Conservation (phyloP, 2,888 invertebrate species). For the Oegoconia quadripuncta region DNA sequence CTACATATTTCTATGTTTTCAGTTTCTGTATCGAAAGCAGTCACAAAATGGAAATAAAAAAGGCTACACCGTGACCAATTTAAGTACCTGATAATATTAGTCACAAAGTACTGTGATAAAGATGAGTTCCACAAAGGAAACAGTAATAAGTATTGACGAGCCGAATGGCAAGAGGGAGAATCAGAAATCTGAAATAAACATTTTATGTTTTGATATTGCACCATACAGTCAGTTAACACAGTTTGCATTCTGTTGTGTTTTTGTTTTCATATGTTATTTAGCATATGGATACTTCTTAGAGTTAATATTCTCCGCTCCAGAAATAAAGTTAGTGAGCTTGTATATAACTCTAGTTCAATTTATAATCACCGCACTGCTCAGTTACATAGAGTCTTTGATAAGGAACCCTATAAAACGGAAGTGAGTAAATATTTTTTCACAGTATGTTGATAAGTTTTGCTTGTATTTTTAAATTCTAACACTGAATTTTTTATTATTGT, state of each 20-base stretch:
- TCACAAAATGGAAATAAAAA: no score
- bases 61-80: no score
- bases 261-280: conserved; percentile 92
- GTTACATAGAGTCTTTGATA: conserved; percentile 84
- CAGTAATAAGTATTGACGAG: conserved; percentile 53
- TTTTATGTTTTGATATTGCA: conserved; percentile 87
- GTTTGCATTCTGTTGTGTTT: conserved; percentile 86
- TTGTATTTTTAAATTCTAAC: no score
- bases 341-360: conserved; percentile 96
- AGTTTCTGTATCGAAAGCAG: no score
- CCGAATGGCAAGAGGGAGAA: conserved; percentile 27
- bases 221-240: conserved; percentile 82
- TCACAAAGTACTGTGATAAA: neutral
- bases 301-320: conserved; percentile 93
- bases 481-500: no score
- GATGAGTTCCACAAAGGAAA: conserved; percentile 51
- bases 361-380: conserved; percentile 89
- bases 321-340: conserved; percentile 94
- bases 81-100: neutral
- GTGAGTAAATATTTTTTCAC: conserved; percentile 50
- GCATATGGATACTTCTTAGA: conserved; percentile 96
- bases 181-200: conserved; percentile 73
- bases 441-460: conserved; percentile 1
- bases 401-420: conserved; percentile 80
- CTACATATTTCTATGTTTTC: no score